phyloP scores from a whole-genome alignment of 2,888 invertebrate species.

The Kryphioiulus occultus region DNA sequence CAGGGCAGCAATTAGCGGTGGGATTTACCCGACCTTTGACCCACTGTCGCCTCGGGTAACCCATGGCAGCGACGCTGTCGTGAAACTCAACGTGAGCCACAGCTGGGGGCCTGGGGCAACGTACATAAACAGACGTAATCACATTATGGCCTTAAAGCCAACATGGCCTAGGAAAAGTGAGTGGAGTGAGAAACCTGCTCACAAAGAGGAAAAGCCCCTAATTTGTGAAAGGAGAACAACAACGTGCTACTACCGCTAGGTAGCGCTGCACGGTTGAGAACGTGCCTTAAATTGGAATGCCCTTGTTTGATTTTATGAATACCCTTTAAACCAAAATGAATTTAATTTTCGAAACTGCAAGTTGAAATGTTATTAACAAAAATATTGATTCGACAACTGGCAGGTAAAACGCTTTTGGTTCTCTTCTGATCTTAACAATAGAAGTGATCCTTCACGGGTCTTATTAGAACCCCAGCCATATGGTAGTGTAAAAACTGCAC shows the following conservation, averaged over 20 bases:
- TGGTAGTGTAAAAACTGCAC: too few species aligned
- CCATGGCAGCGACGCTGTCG: neutral
- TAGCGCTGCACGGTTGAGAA: too few species aligned
- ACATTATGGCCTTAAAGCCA: neutral
- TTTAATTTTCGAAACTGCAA: too few species aligned
- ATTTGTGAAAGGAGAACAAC: neutral
- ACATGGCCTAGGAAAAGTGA: neutral
- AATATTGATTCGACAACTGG: too few species aligned
- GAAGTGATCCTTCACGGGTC: too few species aligned
- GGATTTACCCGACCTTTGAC: neutral
- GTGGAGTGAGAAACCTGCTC: neutral
- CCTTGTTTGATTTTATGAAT: too few species aligned
- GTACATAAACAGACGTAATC: neutral
- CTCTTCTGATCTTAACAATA: too few species aligned
- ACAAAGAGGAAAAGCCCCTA: neutral
- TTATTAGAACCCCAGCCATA: too few species aligned
- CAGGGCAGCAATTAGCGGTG: neutral
- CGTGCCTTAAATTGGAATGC: too few species aligned
- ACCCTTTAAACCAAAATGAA: too few species aligned
- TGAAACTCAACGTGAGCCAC: neutral
- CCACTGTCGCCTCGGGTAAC: neutral
- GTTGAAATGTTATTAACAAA: too few species aligned
- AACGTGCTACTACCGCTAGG: neutral
- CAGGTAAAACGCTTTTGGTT: too few species aligned
- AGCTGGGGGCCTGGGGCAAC: neutral